Evolutionary conservation across 2,113 vertebrate genomes (phyloP), one percentile per base, ranked within the genome.

Genomic region (Desmodus rotundus): DNA sequence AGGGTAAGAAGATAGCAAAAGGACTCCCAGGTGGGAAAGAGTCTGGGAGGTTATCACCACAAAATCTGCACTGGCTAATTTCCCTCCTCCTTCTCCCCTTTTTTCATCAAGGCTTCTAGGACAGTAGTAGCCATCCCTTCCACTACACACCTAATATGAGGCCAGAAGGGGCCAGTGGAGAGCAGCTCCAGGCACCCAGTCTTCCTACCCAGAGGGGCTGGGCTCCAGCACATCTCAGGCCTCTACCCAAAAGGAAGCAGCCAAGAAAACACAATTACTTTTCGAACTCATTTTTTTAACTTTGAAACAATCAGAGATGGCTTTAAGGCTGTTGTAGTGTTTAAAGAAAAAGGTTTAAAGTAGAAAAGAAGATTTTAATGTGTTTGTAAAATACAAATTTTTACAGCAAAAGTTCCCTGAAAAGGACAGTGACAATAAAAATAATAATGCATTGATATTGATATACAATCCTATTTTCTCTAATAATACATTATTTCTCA

Each of bases 111-210:
- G 78, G n/a, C 45, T 41, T 24, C 28, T 47, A 38, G 43, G 33
- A 43, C 41, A 72, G 56, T 0, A 4, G 76, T 0, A 4, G 76
- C 76, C n/a, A 14, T 38, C 9, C 36, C 20, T 33, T 58, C 61
- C 50, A 85, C 6, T 33, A 36, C 52, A 91, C 28, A 73, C 91
- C 68, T 19, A 78, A 38, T 13, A 50, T 31, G 43, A 89, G 84
- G 74, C 96, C 94, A 97, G 94, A 91, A 94, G 96, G 86, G 94
- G 94, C 80, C 97, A 95, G 67, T 14, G 74, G 94, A 81, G 94
- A 90, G 87, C 92, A 95, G 45, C 0, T 10, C 54, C 31, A 41
- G 77, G 81, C 63, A 45, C 38, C 20, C 50, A 13, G 50, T 12
- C 17, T 36, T 73, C 14, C 10, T 47, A 31, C 72, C 43, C 22